Conservation (phyloP, 2,113 vertebrate genomes). For the Spea bombifrons region DNA sequence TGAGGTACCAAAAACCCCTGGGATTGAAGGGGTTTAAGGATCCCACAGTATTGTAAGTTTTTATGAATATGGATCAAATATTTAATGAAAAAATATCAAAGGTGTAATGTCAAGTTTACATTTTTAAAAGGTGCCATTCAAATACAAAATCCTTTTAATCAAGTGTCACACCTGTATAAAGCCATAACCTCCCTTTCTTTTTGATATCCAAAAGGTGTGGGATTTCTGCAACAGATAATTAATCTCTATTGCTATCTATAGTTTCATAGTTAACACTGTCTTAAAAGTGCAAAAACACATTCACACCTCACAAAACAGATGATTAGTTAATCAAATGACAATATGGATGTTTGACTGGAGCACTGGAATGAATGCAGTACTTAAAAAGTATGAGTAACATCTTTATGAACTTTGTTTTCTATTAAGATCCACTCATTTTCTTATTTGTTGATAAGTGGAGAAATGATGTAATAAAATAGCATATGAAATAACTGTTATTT, state of each 20-base stretch:
- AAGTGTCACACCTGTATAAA: conserved; percentile 66
- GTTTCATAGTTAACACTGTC: conserved; percentile 76
- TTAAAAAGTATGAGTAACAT: conserved; percentile 53
- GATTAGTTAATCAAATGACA: conserved; percentile 78
- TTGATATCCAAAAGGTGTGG: conserved; percentile 67
- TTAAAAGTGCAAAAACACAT: conserved; percentile 76
- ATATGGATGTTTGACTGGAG: conserved; percentile 67
- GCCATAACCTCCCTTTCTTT: conserved; percentile 63
- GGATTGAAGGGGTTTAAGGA: no score
- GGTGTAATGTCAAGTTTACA: conserved; percentile 52
- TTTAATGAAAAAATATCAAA: conserved; percentile 62
- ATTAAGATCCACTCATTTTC: no score
- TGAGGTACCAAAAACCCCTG: no score
- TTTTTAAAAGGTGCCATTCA: conserved; percentile 53
- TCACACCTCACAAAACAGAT: conserved; percentile 72
- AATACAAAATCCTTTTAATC: conserved; percentile 64
- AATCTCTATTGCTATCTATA: conserved; percentile 79
- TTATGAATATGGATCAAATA: conserved; percentile 38
- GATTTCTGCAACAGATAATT: conserved; percentile 72
- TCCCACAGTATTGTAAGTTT: background rate
- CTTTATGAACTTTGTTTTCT: background rate
- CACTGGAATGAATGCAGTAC: conserved; percentile 63
- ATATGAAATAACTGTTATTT: no score
- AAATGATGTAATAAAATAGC: no score
- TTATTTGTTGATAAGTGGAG: no score